Evolutionary conservation across 1,140 invertebrate species (phyloP).

Genomic region (Paralvinella palmiformis): DNA sequence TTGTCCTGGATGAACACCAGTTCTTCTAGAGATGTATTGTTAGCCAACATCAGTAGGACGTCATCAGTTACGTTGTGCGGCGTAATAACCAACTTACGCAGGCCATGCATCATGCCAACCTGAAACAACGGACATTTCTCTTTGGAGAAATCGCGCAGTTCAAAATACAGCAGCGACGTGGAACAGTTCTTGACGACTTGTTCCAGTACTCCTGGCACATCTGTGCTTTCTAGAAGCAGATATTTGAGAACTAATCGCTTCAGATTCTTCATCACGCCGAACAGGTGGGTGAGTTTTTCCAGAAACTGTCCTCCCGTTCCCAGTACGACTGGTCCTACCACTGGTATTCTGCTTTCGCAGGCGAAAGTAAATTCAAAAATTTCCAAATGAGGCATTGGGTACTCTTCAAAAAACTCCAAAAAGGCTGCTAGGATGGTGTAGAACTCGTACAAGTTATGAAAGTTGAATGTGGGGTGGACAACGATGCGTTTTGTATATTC

Average conservation of each 20-base stretch:
- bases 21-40: constrained; percentile 57
- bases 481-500: constrained; percentile 61
- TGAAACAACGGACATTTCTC: constrained; percentile 68
- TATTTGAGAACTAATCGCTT: constrained; percentile 66
- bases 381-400: constrained; percentile 37
- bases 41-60: constrained; percentile 53
- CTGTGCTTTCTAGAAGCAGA: constrained; percentile 63
- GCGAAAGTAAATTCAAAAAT: constrained; percentile 68
- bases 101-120: constrained; percentile 69
- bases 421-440: constrained; percentile 60
- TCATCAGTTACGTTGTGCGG: constrained; percentile 78
- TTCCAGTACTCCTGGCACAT: constrained; percentile 60
- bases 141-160: constrained; percentile 71
- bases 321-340: constrained; percentile 53
- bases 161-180: constrained; percentile 60
- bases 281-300: constrained; percentile 55
- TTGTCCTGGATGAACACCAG: constrained; percentile 73
- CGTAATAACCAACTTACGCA: constrained; percentile 63
- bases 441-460: constrained; percentile 78
- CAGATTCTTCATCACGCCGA: constrained; percentile 62
- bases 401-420: constrained; percentile 36
- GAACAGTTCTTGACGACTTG: constrained; percentile 60
- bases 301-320: constrained; percentile 65
- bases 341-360: constrained; percentile 59
- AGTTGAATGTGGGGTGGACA: constrained; percentile 70